Base-by-base conservation (phyloP, 2,888 invertebrate species). In the Pimpla rufipes region DNA sequence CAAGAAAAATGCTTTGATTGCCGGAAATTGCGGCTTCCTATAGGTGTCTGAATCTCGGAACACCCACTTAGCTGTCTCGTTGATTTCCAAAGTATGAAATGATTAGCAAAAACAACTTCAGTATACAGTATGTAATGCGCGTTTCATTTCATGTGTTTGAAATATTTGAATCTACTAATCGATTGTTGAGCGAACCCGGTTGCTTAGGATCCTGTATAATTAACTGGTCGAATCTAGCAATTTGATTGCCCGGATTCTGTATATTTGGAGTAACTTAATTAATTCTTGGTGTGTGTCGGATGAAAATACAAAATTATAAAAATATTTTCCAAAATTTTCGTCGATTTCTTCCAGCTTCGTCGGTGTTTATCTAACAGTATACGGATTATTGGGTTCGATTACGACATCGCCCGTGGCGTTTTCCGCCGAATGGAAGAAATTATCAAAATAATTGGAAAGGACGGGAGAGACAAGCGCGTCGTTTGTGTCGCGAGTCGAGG, bases 371-470 rank as follows among this genome's bases (percentile, higher is more conserved):
- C 45, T 21, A 13, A 35, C 42, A 47, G 37, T 37, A 45, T 7
- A 62, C 13, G 18, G 11, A 35, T 62, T 29, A 47, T 16, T 5
- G 11, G 5, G 47, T 37, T 71, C 10, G 50, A 23, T 4, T 13
- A 18, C 18, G 11, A 18, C 11, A 23, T 66, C 13, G 29, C 29
- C 3, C 29, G 8, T 7, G 29, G 29, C 13, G 23, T n/a, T 70
- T 67, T n/a, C 37, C 35, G n/a, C 29, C 29, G 10, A 6, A 8
- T 7, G 13, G 2, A 40, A 76, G 70, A 21, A 21, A 55, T 45
- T 2, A 55, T 6, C 70, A 37, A 40, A 77, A 67, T 62, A 52
- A 73, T 67, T 62, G 8, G 18, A 81, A 23, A 2, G 18, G 18
- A 64, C 47, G 18, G 57, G 2, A 66, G 37, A 40, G 21, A 37